These are phyloP conservation scores for Neoniphon sammara DNA, from an alignment of 2,797 vertebrate genomes.

Conservation along the genomic window DNA sequence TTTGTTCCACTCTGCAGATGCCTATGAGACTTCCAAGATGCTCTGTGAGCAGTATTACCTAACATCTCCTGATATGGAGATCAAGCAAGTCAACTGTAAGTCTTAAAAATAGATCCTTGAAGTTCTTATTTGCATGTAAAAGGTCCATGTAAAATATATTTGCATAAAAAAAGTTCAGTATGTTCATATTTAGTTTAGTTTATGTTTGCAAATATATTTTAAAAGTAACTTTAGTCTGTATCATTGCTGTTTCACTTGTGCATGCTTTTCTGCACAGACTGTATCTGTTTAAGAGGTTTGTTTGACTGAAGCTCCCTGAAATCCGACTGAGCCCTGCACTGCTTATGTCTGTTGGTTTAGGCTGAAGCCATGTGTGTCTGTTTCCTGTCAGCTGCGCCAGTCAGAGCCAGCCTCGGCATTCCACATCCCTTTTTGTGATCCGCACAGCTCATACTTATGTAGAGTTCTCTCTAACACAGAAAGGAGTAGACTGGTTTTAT, in stretches of 20 bases:
- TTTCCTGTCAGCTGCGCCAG: conserved; percentile 33
- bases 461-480: neutral
- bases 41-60: conserved; percentile 99
- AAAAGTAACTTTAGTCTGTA: neutral
- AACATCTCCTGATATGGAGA: conserved; percentile 92
- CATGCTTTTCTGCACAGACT: conserved; percentile 9
- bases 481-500: neutral
- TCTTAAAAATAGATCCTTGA: conserved; percentile 3
- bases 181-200: neutral
- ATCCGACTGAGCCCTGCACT: neutral
- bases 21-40: conserved; percentile 92
- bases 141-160: neutral
- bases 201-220: neutral
- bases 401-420: conserved; percentile 24
- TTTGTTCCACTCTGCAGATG: conserved; percentile 83
- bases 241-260: neutral
- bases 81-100: conserved; percentile 94
- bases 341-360: conserved; percentile 28
- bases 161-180: neutral
- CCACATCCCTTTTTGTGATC: neutral
- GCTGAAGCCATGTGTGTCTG: neutral
- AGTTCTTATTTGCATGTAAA: neutral
- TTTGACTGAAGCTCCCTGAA: neutral
- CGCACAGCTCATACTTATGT: neutral
- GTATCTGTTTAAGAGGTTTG: neutral